phyloP scores from a whole-genome alignment of 2,797 vertebrate genomes.

The Enteromius thamalakanensis region DNA sequence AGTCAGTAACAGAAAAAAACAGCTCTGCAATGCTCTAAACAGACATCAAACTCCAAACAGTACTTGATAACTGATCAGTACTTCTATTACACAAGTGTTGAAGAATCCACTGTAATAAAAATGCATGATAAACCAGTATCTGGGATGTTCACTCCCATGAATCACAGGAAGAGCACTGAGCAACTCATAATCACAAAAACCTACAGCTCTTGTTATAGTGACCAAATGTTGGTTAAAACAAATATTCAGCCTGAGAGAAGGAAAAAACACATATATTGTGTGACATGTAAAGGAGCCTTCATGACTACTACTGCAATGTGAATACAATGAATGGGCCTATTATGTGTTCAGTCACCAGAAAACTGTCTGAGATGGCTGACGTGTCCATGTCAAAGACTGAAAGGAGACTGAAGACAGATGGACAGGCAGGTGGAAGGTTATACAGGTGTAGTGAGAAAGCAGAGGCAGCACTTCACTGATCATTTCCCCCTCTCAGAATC shows the following conservation, averaged over 20 bases:
- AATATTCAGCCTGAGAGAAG: background rate
- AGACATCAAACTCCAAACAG: background rate
- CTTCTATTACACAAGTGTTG: background rate
- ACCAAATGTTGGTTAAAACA: background rate
- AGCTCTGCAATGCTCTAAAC: slow-evolving; percentile 19
- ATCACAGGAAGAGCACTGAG: background rate
- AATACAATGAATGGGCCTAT: background rate
- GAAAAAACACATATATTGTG: background rate
- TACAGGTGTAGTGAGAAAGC: background rate
- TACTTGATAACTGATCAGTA: too few relatives aligned
- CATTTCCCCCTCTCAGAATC: background rate
- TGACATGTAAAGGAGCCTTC: background rate
- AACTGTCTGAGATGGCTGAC: background rate
- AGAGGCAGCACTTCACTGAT: background rate
- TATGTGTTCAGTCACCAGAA: background rate
- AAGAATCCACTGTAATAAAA: slow-evolving; percentile 13
- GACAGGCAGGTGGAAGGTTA: background rate
- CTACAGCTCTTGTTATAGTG: background rate
- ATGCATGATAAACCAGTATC: slow-evolving; percentile 22
- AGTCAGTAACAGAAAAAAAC: slow-evolving; percentile 30
- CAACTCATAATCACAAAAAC: background rate
- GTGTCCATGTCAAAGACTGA: background rate
- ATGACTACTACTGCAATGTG: background rate
- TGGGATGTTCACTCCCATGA: slow-evolving; percentile 3
- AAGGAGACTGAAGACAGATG: background rate